Evolutionary conservation across 2,888 invertebrate species (phyloP).

Genomic region (Strigamia transsilvanica): DNA sequence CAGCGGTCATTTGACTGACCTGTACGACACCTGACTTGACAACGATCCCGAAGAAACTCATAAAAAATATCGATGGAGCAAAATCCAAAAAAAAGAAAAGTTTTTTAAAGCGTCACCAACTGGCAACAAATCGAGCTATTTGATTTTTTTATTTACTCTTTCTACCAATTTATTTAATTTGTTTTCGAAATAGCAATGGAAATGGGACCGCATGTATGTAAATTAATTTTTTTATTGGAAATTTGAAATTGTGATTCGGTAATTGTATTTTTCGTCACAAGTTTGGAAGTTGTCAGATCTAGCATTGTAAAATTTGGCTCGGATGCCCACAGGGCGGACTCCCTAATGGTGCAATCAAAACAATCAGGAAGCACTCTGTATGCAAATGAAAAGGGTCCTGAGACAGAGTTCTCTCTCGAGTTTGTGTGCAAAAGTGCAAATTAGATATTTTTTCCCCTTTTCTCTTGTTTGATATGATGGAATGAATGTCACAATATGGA

Average conservation of each 20-base stretch:
- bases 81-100: not conserved
- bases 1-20: slow-evolving; percentile 41
- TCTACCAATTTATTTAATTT: not conserved
- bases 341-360: slow-evolving; percentile 45
- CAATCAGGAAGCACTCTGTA: slow-evolving; percentile 49
- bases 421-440: slow-evolving; percentile 49
- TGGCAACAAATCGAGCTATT: not conserved
- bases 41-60: slow-evolving; percentile 34
- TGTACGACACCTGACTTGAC: slow-evolving; percentile 49
- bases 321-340: slow-evolving; percentile 32
- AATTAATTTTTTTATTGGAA: not conserved
- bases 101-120: not conserved
- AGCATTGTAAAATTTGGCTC: slow-evolving; percentile 31
- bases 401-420: slow-evolving; percentile 34
- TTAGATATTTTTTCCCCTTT: slow-evolving; percentile 5
- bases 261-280: slow-evolving; percentile 39
- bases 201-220: not conserved
- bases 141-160: not conserved
- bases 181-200: not conserved
- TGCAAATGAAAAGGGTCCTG: slow-evolving; percentile 28
- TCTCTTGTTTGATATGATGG: slow-evolving; percentile 27
- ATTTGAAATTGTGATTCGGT: slow-evolving; percentile 6
- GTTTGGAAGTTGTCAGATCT: slow-evolving; percentile 31
- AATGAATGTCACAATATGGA: slow-evolving; percentile 41
- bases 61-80: not conserved